Base-by-base conservation (phyloP, 2,888 invertebrate genomes). In the Archips xylosteana region DNA sequence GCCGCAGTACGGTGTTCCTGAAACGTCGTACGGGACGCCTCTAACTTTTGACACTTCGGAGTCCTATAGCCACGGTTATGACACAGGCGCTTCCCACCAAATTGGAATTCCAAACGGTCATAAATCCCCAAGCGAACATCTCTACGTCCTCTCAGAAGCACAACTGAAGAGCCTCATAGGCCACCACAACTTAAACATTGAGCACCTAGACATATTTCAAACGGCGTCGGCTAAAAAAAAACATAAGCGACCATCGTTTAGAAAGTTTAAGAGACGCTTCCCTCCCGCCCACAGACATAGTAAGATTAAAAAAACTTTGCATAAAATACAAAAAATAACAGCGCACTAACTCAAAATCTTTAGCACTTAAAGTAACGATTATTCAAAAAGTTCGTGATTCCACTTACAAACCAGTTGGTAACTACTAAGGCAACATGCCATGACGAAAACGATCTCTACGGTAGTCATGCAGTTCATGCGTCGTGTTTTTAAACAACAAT, bases 91-190 rank as follows among this genome's bases (percentile, higher is more conserved):
- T n/a, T 75, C 78, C 15, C 71, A 73, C 8, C 76, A 77, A 70
- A 74, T 78, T 45, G 78, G 78, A 12, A n/a, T 78, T 60, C 77
- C 81, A 10, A 45, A 45, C 23, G 36, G 23, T 0, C 69, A 70
- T 57, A 75, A 75, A 49, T 36, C 67, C 1, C 54, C 62, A 13
- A 36, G 64, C 12, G 93, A 94, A 77, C 93, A 94, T 0, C 86
- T 94, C 0, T 94, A 92, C 64, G 86, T 94, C 85, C 75, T 94
- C 10, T 92, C 93, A 0, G 87, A 90, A 73, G 83, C 90, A 0
- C 92, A 94, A 65, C 76, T 94, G 2, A 90, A 90, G 78, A 85
- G 85, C 36, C 75, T 94, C 1, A 79, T 92, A 2, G 91, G 91
- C 0, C 87, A 90, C 65, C 88, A 90, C 57, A 91, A 91, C 75